Conservation (phyloP, 2,888 invertebrate genomes). For the Drosophila testacea region DNA sequence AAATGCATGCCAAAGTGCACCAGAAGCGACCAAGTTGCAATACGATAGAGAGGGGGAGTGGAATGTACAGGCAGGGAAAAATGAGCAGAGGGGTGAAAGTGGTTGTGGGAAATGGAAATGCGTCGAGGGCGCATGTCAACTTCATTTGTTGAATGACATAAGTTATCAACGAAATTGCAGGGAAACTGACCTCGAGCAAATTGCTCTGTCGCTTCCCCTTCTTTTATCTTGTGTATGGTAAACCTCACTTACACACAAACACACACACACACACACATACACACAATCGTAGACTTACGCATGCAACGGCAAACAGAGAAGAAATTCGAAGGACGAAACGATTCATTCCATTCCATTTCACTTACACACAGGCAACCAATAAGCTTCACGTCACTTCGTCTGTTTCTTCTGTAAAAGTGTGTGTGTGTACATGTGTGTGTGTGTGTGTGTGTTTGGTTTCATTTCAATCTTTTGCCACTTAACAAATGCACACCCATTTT, state of each 20-base stretch:
- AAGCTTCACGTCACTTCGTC: slow-evolving; percentile 65
- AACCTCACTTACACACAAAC: slow-evolving; percentile 40
- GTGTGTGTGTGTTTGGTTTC: slow-evolving; percentile 57
- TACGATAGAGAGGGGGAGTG: not conserved
- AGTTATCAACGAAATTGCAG: slow-evolving; percentile 78
- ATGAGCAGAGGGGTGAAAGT: not conserved
- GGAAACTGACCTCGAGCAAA: slow-evolving; percentile 76
- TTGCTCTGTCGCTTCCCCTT: slow-evolving; percentile 67
- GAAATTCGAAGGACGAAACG: slow-evolving; percentile 50
- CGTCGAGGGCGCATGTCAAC: slow-evolving; percentile 67
- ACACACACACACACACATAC: slow-evolving; percentile 30
- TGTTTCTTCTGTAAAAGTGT: slow-evolving; percentile 15
- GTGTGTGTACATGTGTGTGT: slow-evolving; percentile 12
- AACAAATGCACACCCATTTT: slow-evolving; percentile 74
- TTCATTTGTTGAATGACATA: slow-evolving; percentile 78
- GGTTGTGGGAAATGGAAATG: slow-evolving; percentile 23
- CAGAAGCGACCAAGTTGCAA: not conserved
- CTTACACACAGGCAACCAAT: slow-evolving; percentile 69
- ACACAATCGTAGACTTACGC: slow-evolving; percentile 4
- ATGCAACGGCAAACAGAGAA: slow-evolving; percentile 11
- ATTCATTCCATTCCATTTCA: slow-evolving; percentile 77
- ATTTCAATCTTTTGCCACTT: slow-evolving; percentile 80
- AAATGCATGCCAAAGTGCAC: slow-evolving; percentile 58
- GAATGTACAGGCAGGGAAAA: not conserved
- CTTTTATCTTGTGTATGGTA: slow-evolving; percentile 67